Base-by-base conservation (phyloP, 2,888 invertebrate species). In the Coremacera marginata region DNA sequence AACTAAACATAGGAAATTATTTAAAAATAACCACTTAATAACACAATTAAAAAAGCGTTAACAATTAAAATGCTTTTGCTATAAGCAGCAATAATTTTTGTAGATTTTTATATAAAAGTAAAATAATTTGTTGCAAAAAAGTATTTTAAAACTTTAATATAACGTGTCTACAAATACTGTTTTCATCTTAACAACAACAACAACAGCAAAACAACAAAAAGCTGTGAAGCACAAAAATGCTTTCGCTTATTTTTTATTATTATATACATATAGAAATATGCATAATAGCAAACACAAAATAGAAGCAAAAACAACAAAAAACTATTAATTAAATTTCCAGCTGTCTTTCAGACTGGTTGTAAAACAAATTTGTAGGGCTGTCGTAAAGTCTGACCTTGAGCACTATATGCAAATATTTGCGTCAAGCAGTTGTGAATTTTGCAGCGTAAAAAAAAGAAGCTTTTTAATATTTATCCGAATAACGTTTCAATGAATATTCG, bases 161-260 rank as follows among this genome's bases (percentile, higher is more conserved):
- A 7, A 8, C 62, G 65, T 16, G 52, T 34, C 51, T 51, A 63
- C 44, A 37, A 57, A 71, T 19, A 60, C 9, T 34, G 8, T 44
- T 49, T 49, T 22, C 44, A 44, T 4, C 4, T 31, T 31, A 63
- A 63, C 31, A 31, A 34, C 31, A 16, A 63, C 37, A 65, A 65
- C 2, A n/a, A 65, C 37, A 37, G 37, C 2, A 37, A 31, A 2
- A 60, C 27, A 7, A 14, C 60, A 60, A 25, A 27, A 25, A 22
- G n/a, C 34, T 34, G 63, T 63, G n/a, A n/a, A 63, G 34, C 34
- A 34, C n/a, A 8, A n/a, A 63, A 75, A 55, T 44, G 74, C 74
- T 75, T 75, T 75, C 74, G 74, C 74, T 75, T 75, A 57, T 75
- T 75, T 75, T 65, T 37, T 25, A 16, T 11, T 8, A 22, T 25